Percentiles rank a stretch among this genome's conserved stretches.
phyloP scores from a whole-genome alignment of 2,797 vertebrate species.

The Choloepus didactylus region DNA sequence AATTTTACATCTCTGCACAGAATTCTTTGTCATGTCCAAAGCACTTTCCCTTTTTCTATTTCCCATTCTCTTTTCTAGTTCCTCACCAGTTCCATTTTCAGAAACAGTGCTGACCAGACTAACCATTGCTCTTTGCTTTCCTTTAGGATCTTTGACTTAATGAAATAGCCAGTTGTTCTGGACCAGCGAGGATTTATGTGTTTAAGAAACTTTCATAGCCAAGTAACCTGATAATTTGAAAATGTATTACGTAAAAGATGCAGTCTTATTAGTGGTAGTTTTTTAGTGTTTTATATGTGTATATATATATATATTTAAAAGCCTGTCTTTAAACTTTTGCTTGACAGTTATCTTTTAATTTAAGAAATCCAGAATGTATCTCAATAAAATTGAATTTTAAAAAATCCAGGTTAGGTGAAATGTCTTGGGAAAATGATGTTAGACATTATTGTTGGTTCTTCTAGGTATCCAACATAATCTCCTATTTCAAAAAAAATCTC shows the following conservation, averaged over 20 bases:
- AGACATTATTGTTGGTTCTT: conserved; percentile 29
- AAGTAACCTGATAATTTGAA: neutral
- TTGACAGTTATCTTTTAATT: neutral
- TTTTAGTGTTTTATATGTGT: neutral
- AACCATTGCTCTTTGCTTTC: neutral
- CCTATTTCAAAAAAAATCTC: neutral
- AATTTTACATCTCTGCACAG: neutral
- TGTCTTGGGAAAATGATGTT: neutral
- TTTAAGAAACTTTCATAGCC: neutral
- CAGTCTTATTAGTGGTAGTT: neutral
- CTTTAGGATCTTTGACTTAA: neutral
- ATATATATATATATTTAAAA: neutral
- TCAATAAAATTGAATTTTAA: neutral
- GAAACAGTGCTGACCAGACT: neutral
- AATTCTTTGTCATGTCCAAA: neutral
- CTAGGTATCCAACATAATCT: neutral
- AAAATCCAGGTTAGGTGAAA: neutral
- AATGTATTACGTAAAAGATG: neutral
- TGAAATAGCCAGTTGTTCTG: neutral
- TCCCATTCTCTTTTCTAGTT: neutral
- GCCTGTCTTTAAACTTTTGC: neutral
- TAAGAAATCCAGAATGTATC: no score
- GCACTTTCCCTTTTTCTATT: neutral
- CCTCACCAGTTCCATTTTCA: neutral
- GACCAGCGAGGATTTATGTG: neutral